These are phyloP conservation scores for Acropternis orthonyx DNA, from an alignment of 2,797 vertebrate species.

Conservation along the genomic window DNA sequence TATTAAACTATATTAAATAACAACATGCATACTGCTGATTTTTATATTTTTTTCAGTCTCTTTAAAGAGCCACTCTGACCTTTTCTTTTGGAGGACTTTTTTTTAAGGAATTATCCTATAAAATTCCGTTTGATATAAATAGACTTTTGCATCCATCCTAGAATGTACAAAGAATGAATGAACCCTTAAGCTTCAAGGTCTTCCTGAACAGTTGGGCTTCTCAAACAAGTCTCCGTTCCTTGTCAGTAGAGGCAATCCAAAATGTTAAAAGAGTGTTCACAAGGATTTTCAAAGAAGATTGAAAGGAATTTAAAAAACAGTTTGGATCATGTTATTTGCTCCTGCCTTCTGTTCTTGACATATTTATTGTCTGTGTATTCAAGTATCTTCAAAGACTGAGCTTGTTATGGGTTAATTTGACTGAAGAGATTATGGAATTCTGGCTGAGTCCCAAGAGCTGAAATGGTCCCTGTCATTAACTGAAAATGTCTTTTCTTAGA, in stretches of 20 bases:
- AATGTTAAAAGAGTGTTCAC: not conserved
- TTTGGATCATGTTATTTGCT: not conserved
- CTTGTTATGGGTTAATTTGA: not conserved
- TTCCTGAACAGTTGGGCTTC: not conserved
- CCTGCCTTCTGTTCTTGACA: not conserved
- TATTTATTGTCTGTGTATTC: not conserved
- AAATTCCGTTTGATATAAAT: not conserved
- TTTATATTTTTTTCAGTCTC: not conserved
- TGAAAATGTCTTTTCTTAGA: not conserved
- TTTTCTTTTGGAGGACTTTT: not conserved
- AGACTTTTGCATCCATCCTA: not conserved
- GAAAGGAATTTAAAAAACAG: not conserved
- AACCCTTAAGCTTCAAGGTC: not conserved
- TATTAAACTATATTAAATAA: not conserved
- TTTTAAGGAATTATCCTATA: not conserved
- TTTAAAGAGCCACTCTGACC: fast-evolving
- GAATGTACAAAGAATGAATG: not conserved
- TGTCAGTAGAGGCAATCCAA: not conserved
- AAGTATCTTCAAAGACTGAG: not conserved
- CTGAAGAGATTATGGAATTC: not conserved
- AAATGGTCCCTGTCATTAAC: not conserved
- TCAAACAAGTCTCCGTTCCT: not conserved
- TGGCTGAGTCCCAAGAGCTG: not conserved
- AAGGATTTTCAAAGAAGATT: not conserved
- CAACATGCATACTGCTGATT: not conserved